These are phyloP conservation scores for Drosophila prostipennis DNA, from an alignment of 2,888 invertebrate genomes.

Conservation along the genomic window DNA sequence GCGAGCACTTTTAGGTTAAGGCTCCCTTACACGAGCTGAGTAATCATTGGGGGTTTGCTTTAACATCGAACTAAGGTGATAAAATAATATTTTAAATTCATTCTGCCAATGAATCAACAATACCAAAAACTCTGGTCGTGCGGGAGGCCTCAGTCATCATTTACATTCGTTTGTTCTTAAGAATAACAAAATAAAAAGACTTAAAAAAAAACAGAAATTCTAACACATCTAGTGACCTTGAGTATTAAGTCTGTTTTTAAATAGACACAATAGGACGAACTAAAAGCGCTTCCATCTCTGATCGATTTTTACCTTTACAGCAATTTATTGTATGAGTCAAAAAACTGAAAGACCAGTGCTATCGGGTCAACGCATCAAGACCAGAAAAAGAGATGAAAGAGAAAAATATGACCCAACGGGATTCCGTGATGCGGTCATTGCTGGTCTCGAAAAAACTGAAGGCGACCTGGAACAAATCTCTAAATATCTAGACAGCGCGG, in stretches of 20 bases:
- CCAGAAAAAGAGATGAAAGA: constrained; percentile 99
- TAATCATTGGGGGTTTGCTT: neutral
- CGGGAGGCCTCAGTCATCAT: neutral
- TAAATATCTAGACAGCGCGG: constrained; percentile 97
- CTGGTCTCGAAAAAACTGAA: constrained; percentile 97
- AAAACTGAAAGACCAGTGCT: constrained; percentile 99
- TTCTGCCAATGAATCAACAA: neutral
- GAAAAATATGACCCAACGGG: constrained; percentile 99
- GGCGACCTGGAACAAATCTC: constrained; percentile 97
- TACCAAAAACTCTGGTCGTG: neutral
- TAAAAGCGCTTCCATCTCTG: constrained; percentile 26
- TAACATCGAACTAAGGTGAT: neutral
- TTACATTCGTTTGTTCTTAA: constrained; percentile 1
- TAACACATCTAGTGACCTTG: constrained; percentile 35
- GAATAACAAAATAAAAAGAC: neutral
- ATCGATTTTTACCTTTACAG: constrained; percentile 85
- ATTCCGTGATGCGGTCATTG: constrained; percentile 98
- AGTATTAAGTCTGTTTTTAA: constrained; percentile 2
- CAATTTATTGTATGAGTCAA: constrained; percentile 99
- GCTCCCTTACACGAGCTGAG: neutral
- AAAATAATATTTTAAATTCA: neutral
- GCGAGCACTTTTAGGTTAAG: constrained; percentile 45
- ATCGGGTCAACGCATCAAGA: constrained; percentile 99
- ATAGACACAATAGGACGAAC: constrained; percentile 28
- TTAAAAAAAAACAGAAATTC: no score